Percentiles rank a stretch among this genome's conserved stretches.
These are phyloP conservation scores for Batillaria attramentaria DNA, from an alignment of 1,140 invertebrate species.

Conservation along the genomic window DNA sequence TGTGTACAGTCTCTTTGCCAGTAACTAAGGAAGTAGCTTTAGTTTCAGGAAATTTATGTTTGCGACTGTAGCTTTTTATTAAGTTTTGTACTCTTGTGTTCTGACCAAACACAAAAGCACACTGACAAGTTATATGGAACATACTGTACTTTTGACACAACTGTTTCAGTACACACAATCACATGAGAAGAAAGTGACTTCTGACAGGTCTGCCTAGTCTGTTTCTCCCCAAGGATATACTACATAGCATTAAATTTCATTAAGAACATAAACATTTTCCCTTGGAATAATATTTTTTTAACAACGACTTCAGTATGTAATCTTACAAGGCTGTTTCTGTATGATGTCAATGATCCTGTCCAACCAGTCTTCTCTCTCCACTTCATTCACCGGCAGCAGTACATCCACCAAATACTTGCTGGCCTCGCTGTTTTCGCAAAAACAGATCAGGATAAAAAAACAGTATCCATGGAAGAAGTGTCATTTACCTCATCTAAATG, in stretches of 20 bases:
- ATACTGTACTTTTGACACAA: no score
- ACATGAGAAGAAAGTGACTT: neutral
- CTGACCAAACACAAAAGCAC: no score
- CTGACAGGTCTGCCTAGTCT: neutral
- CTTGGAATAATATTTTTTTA: neutral
- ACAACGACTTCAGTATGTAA: neutral
- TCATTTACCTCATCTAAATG: neutral
- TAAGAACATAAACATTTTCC: neutral
- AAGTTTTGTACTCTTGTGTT: no score
- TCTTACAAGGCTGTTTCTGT: constrained; percentile 77
- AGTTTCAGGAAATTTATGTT: no score
- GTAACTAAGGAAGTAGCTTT: no score
- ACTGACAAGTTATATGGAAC: no score
- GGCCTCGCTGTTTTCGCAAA: constrained; percentile 75
- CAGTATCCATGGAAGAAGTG: neutral
- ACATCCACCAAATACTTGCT: constrained; percentile 76
- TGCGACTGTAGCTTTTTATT: no score
- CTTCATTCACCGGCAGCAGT: constrained; percentile 73
- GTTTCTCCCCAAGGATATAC: neutral
- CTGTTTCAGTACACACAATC: no score
- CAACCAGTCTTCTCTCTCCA: constrained; percentile 76
- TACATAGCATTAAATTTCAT: neutral
- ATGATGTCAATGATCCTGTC: constrained; percentile 79
- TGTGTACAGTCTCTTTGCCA: no score
- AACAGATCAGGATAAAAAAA: neutral